These are phyloP conservation scores for Lochmaea crataegi DNA, from an alignment of 2,888 invertebrate species.

Conservation along the genomic window DNA sequence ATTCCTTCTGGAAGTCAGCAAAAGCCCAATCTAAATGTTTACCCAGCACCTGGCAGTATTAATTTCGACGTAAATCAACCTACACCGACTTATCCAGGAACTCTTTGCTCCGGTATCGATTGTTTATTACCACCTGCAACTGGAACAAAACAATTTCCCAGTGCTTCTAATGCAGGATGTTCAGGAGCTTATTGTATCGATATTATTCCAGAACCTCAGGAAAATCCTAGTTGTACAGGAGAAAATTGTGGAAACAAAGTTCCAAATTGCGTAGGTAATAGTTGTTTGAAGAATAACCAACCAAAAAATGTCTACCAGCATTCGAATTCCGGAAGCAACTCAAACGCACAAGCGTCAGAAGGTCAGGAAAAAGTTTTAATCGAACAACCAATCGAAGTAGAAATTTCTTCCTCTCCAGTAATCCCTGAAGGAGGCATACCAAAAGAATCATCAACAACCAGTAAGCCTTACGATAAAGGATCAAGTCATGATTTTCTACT, in stretches of 20 bases:
- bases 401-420: neutral
- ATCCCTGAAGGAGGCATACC: neutral
- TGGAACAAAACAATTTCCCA: neutral
- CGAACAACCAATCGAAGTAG: neutral
- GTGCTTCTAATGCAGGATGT: slow-evolving; percentile 8
- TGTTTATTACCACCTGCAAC: slow-evolving; percentile 1
- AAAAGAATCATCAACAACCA: neutral
- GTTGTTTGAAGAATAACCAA: neutral
- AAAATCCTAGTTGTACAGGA: neutral
- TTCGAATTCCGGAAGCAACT: slow-evolving; percentile 6
- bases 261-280: neutral
- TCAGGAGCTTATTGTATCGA: slow-evolving; percentile 14
- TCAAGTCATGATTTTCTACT: slow-evolving; percentile 24
- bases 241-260: slow-evolving; percentile 15
- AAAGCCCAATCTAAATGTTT: neutral
- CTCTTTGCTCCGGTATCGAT: slow-evolving; percentile 14
- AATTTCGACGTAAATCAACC: slow-evolving; percentile 4
- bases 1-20: neutral
- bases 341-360: slow-evolving; percentile 1
- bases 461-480: neutral
- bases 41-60: slow-evolving; percentile 10
- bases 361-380: slow-evolving; percentile 9
- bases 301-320: neutral
- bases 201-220: neutral
- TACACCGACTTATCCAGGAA: slow-evolving; percentile 16